Percentiles rank a stretch among this genome's conserved stretches.
Evolutionary conservation across 2,113 vertebrate genomes (phyloP).

Genomic region (Podocnemis expansa): DNA sequence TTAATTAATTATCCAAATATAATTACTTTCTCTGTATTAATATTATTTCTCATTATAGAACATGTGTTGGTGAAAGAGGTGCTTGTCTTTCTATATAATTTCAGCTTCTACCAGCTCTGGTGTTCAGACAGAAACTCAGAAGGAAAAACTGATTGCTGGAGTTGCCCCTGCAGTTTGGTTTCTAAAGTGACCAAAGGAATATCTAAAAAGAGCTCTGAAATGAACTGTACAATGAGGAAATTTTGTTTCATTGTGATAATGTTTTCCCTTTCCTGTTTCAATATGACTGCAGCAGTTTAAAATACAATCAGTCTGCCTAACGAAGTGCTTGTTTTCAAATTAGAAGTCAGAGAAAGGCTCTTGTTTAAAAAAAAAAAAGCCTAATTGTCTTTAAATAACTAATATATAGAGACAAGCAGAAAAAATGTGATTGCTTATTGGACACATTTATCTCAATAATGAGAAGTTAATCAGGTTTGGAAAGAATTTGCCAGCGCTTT

Average conservation of each 20-base stretch:
- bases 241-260: neutral
- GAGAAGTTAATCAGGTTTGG: constrained; percentile 15
- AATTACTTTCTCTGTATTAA: neutral
- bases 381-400: constrained; percentile 42
- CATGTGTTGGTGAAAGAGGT: neutral
- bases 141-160: neutral
- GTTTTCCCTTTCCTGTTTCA: neutral
- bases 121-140: neutral
- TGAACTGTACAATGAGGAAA: neutral
- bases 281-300: neutral
- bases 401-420: neutral
- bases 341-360: neutral
- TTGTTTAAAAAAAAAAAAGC: constrained; percentile 1
- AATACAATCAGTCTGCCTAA: neutral
- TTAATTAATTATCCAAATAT: neutral
- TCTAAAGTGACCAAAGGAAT: neutral
- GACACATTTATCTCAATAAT: neutral
- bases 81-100: neutral
- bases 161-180: neutral
- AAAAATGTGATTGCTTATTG: neutral
- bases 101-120: neutral
- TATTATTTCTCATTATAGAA: neutral
- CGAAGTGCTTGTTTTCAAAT: neutral
- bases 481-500: constrained; percentile 34
- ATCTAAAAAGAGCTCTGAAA: neutral